Percentiles rank a stretch among this genome's conserved stretches.
phyloP scores from a whole-genome alignment of 2,113 vertebrate species.

The Rana temporaria region DNA sequence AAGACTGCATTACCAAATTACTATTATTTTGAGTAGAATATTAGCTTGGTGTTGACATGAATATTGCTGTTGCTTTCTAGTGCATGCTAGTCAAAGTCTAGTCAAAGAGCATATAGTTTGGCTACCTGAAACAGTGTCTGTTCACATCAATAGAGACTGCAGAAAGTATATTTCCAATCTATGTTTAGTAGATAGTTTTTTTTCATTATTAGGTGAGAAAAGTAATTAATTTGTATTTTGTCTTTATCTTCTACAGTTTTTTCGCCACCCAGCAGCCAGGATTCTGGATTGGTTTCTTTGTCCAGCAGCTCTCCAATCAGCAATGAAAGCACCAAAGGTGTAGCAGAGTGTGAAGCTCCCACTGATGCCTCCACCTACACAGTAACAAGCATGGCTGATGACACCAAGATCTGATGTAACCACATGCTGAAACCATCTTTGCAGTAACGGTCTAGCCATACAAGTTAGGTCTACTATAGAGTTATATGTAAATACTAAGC shows the following conservation, averaged over 20 bases:
- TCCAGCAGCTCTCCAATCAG: conserved; percentile 78
- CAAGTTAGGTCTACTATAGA: background rate
- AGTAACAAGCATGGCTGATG: conserved; percentile 74
- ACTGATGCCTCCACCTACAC: conserved; percentile 74
- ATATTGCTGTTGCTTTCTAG: too few relatives aligned
- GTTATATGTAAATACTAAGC: background rate
- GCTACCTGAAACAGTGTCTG: too few relatives aligned
- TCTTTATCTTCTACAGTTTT: conserved; percentile 76
- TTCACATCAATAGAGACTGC: too few relatives aligned
- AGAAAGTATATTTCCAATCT: too few relatives aligned
- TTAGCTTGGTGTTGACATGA: too few relatives aligned
- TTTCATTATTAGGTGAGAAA: background rate
- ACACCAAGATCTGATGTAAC: conserved; percentile 22
- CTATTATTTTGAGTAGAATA: too few relatives aligned
- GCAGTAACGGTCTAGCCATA: background rate
- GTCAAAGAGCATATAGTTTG: too few relatives aligned
- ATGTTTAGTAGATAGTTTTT: background rate
- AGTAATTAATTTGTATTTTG: background rate
- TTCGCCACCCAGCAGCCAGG: conserved; percentile 75
- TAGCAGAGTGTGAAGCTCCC: conserved; percentile 75
- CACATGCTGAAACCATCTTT: background rate
- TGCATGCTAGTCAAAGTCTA: too few relatives aligned
- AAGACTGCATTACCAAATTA: too few relatives aligned
- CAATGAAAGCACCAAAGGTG: conserved; percentile 74
- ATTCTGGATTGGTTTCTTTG: conserved; percentile 77